Conservation (phyloP, 2,113 vertebrate species). For the Ginglymostoma cirratum region DNA sequence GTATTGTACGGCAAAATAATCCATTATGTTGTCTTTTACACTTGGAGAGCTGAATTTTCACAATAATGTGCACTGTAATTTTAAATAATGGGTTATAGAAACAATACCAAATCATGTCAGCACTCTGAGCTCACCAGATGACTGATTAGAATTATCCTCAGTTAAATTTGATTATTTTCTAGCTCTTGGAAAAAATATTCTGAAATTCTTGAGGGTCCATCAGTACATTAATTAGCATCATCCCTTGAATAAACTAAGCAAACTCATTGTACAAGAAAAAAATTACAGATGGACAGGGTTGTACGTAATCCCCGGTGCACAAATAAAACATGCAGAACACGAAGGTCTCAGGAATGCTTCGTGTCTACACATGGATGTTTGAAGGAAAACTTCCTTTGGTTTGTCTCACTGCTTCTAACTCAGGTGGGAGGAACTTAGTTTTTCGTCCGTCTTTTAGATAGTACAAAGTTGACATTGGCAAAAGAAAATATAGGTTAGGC, state of each 20-base stretch:
- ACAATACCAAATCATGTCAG: neutral
- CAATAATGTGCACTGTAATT: neutral
- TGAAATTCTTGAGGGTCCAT: neutral
- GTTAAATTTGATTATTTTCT: neutral
- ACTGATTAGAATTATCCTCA: neutral
- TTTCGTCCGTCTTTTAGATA: neutral
- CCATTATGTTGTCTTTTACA: neutral
- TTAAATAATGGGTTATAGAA: neutral
- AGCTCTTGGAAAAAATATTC: neutral
- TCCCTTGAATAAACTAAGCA: neutral
- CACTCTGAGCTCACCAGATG: neutral
- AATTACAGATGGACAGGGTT: neutral
- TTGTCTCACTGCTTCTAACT: neutral
- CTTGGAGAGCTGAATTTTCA: neutral
- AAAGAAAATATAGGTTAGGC: neutral
- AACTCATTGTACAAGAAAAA: neutral
- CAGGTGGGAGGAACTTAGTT: neutral
- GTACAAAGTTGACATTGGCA: neutral
- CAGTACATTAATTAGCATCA: neutral
- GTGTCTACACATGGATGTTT: neutral
- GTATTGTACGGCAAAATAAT: neutral
- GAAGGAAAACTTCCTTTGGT: neutral
- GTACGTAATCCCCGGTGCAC: neutral
- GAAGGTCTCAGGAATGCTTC: neutral
- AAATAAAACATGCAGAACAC: neutral